Percentiles rank a stretch among this genome's conserved stretches.
Conservation (phyloP, 2,797 vertebrate species). For the Hapalemur alaotrensis region DNA sequence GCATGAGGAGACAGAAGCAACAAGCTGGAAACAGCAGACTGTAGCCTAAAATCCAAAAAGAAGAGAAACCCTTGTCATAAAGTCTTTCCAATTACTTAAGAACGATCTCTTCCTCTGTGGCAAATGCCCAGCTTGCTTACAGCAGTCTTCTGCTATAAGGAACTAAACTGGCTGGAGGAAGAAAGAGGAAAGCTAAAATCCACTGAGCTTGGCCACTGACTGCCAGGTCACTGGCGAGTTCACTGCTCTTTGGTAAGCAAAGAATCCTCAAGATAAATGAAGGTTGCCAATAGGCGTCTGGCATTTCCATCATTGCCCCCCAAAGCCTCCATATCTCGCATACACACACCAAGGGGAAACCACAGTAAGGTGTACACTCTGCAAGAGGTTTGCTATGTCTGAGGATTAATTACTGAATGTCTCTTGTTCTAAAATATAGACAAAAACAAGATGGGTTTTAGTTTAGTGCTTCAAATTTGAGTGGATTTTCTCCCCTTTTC, state of each 20-base stretch:
- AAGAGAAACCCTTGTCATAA: neutral
- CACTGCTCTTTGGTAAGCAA: conserved; percentile 15
- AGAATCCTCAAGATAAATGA: conserved; percentile 51
- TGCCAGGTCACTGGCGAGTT: conserved; percentile 17
- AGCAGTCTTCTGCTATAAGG: conserved; percentile 44
- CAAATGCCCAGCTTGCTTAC: neutral
- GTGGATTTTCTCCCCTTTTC: conserved; percentile 24
- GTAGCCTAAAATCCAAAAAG: conserved; percentile 4
- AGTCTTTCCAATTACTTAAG: conserved; percentile 22
- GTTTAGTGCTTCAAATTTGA: conserved; percentile 64
- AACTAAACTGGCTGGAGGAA: conserved; percentile 10
- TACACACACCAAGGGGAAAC: conserved; percentile 43
- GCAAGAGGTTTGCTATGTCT: neutral
- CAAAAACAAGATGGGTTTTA: conserved; percentile 42
- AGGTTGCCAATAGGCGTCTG: neutral
- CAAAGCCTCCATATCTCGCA: conserved; percentile 49
- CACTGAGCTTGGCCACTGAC: conserved; percentile 13
- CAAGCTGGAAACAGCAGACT: neutral
- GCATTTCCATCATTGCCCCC: conserved; percentile 38
- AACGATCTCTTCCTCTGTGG: neutral
- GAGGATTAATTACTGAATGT: neutral
- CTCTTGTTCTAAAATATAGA: conserved; percentile 32
- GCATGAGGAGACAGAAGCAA: conserved; percentile 11
- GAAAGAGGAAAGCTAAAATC: conserved; percentile 5
- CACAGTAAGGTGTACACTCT: conserved; percentile 10